Evolutionary conservation across 1,140 invertebrate genomes (phyloP).

Genomic region (Radopholus similis): DNA sequence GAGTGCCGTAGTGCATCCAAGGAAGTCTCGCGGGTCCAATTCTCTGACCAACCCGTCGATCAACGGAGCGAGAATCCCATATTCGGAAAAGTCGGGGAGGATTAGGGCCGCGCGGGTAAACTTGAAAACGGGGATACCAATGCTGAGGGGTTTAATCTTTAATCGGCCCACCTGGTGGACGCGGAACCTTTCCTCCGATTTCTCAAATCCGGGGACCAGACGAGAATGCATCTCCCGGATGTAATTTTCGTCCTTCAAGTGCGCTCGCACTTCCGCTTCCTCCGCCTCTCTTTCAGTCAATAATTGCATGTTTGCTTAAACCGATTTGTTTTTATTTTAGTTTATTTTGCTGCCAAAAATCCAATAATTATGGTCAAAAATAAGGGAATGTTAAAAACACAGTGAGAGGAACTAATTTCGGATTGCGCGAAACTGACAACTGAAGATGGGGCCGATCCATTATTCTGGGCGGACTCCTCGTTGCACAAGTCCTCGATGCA

Average conservation of each 20-base stretch:
- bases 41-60: neutral
- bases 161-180: neutral
- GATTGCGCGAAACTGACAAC: no score
- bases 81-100: slow-evolving; percentile 12
- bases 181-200: slow-evolving; percentile 6
- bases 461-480: no score
- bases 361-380: no score
- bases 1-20: slow-evolving; percentile 9
- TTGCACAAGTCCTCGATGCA: no score
- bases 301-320: neutral
- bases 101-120: slow-evolving; percentile 9
- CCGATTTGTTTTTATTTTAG: no score
- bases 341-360: no score
- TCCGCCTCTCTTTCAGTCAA: neutral
- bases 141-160: neutral
- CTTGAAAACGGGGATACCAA: neutral
- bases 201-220: slow-evolving; percentile 5
- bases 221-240: neutral
- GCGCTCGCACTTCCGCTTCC: neutral
- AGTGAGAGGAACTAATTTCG: no score
- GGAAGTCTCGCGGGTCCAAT: slow-evolving; percentile 3
- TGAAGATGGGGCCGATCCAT: no score
- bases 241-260: neutral
- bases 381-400: no score
- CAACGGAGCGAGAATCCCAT: neutral